A percentile compares a stretch with the other conserved stretches of the same genome.
Conservation (phyloP, 2,797 vertebrate species). For the Sebastes taczanowskii region DNA sequence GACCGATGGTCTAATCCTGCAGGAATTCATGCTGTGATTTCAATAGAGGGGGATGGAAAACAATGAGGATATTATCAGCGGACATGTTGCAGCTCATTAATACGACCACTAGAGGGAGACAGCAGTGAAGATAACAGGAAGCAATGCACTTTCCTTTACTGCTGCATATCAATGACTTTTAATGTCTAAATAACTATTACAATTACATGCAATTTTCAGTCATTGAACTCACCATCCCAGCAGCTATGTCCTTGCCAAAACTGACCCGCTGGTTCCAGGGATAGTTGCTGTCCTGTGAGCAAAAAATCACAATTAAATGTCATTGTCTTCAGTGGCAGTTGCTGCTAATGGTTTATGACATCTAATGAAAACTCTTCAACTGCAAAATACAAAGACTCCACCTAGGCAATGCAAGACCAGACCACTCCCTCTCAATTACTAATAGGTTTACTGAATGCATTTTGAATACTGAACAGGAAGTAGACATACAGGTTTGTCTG, state of each 20-base stretch:
- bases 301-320: slow-evolving; percentile 3
- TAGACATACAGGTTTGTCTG: not conserved
- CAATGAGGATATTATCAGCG: not conserved
- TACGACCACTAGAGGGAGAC: slow-evolving; percentile 67
- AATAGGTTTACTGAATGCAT: not conserved
- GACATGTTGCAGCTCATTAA: slow-evolving; percentile 4
- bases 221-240: slow-evolving; percentile 91
- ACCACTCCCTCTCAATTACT: not conserved
- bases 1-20: slow-evolving; percentile 33
- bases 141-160: not conserved
- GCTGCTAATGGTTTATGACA: not conserved
- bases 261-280: slow-evolving; percentile 96
- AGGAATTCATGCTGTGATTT: slow-evolving; percentile 47
- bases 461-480: not conserved
- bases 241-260: slow-evolving; percentile 94
- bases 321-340: not conserved
- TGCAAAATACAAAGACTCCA: not conserved
- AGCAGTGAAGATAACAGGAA: not conserved
- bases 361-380: not conserved
- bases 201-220: not conserved
- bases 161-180: not conserved
- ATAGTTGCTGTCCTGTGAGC: slow-evolving; percentile 88
- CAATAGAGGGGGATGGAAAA: slow-evolving; percentile 9
- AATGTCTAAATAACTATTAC: not conserved
- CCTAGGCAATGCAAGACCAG: not conserved